Evolutionary conservation across 2,797 vertebrate genomes (phyloP), one percentile per base, ranked within the genome.

Genomic region (Taenioides sp.): DNA sequence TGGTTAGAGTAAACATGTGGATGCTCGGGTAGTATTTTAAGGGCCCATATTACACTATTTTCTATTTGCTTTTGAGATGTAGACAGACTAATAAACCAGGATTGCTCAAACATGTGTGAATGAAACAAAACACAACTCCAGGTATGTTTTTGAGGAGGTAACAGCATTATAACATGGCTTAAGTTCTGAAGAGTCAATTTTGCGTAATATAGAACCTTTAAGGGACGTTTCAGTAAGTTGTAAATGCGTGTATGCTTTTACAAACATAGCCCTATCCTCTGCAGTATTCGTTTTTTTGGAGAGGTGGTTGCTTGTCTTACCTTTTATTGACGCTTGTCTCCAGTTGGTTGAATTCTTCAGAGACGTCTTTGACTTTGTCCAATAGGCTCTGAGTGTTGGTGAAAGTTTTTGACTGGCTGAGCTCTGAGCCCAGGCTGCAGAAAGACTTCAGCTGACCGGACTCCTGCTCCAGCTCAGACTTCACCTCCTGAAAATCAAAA

Each of bases 401-500:
- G 52, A 95, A 68, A 1, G 95, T 89, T 72, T 91, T 77, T 0
- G 87, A 95, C 63, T 95, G 92, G 86, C 92, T 90, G 75, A 99
- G 91, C 65, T 96, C 95, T 0, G 84, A 85, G 17, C 94, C 93
- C 61, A 99, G 91, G 11, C 83, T 86, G 75, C 96, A 95, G 83
- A 99, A 93, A 47, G 92, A 83, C 66, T 93, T 93, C 62, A 99
- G 86, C 72, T 95, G 95, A 69, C 94, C 92, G 1, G 94, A 88
- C 70, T 97, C 95, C 86, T 96, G 95, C 80, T 92, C 92, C 92
- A 98, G 87, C 89, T 98, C 98, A 0, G 83, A 92, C 82, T 86
- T 94, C 72, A 98, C 94, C 58, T 97, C 97, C 98, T 99, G 80
- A 23, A 40, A 52, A 73, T 34, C 50, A 37, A 2, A 71, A n/a